Conservation (phyloP, 2,888 invertebrate species). For the Itoplectis maculator region DNA sequence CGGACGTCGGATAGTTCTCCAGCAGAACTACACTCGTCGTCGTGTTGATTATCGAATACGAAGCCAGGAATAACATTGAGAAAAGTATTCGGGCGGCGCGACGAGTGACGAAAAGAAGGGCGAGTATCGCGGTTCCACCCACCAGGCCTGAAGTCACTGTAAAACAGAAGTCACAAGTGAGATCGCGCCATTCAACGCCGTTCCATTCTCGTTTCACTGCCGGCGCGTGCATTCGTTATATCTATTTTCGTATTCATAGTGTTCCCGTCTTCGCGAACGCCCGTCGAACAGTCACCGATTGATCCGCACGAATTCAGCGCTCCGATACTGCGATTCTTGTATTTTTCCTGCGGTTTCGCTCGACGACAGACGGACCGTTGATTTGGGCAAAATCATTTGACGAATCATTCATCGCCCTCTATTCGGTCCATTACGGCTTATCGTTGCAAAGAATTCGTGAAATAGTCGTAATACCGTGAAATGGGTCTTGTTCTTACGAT, state of each 20-base stretch:
- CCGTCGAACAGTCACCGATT: constrained; percentile 15
- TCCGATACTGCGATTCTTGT: not conserved
- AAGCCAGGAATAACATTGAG: constrained; percentile 70
- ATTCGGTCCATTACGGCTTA: not conserved
- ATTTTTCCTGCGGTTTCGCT: not conserved
- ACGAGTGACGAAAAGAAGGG: constrained; percentile 66
- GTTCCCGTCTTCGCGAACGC: constrained; percentile 2
- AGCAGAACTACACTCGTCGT: constrained; percentile 70
- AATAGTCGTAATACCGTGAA: not conserved
- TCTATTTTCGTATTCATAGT: constrained; percentile 27
- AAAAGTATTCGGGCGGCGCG: constrained; percentile 60
- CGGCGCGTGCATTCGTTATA: constrained; percentile 6
- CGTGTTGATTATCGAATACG: constrained; percentile 73
- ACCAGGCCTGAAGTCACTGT: constrained; percentile 72
- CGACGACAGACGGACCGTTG: not conserved
- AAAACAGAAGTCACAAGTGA: constrained; percentile 45
- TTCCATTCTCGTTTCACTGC: constrained; percentile 3
- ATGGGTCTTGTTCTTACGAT: not conserved
- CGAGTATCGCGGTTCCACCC: constrained; percentile 70
- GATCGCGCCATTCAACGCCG: constrained; percentile 22
- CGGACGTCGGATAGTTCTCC: constrained; percentile 77
- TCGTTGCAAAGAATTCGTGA: not conserved
- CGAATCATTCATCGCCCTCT: not conserved
- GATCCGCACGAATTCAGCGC: not conserved
- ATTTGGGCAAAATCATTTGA: not conserved